Base-by-base conservation (phyloP, 2,888 invertebrate genomes). In the Lottia scabra region DNA sequence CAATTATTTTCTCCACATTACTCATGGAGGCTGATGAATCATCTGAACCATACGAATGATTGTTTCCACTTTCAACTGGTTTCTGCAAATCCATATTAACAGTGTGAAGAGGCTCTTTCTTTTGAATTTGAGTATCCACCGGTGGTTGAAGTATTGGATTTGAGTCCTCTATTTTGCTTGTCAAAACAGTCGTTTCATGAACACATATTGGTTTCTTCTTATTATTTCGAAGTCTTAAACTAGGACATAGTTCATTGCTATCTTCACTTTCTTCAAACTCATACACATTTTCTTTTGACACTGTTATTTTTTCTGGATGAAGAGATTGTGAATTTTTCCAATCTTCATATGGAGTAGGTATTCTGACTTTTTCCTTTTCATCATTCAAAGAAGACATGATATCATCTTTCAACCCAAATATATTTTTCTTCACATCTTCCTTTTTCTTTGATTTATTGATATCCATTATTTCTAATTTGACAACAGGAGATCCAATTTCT, bases 1-100 rank as follows among this genome's bases (percentile, higher is more conserved):
- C 97, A 78, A 96, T 96, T 16, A 95, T 93, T 82, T 96, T 96
- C 86, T 97, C 97, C 13, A 95, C 93, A 0, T 95, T 94, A 68
- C 81, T 84, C 79, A 81, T 79, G 16, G 68, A 70, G 6, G 63
- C 48, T 5, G 65, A 68, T 8, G 69, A 13, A 26, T 46, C 67
- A 46, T 67, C 45, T 15, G 63, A 62, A 13, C 23, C 26, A 27
- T 27, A 26, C 3, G 65, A 19, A 6, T 67, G 48, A n/a, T 19
- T 16, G 63, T 19, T 64, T 66, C 62, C 66, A 65, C 65, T 23
- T 23, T 63, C 43, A 16, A 64, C 48, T 30, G 65, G 56, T 19
- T 67, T 46, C n/a, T 68, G 65, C 26, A 63, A 63, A 30, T 67
- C 68, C 43, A 70, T 56, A n/a, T 15, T 27, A 16, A 27, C 65